Evolutionary conservation across 2,113 vertebrate species (phyloP).

Genomic region (Sylvilagus bachmani): DNA sequence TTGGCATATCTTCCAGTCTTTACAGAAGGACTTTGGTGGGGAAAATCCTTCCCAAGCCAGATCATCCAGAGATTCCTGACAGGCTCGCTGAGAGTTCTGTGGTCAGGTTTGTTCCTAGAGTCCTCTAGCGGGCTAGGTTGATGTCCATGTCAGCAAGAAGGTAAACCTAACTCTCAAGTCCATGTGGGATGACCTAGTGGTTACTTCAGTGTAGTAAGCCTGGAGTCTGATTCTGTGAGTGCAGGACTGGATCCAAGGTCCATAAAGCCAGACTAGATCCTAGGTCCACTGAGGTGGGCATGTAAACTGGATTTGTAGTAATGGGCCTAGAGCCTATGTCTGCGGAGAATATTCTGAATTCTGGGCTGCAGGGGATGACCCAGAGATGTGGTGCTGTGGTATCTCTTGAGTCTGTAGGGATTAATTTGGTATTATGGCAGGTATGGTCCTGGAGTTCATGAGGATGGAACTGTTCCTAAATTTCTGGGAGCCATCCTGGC

Average conservation of each 20-base stretch:
- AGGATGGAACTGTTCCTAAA: background rate
- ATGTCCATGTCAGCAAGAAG: background rate
- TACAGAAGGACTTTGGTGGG: background rate
- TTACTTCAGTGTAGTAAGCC: background rate
- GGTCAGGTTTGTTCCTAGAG: background rate
- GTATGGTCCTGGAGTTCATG: background rate
- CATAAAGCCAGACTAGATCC: background rate
- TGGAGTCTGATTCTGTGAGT: background rate
- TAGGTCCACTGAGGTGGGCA: background rate
- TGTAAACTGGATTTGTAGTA: background rate
- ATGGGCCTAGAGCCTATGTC: background rate
- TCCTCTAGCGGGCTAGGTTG: background rate
- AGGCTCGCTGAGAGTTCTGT: background rate
- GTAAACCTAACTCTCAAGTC: background rate
- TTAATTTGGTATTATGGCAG: accelerated
- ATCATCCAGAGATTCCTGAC: background rate
- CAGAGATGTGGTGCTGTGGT: background rate
- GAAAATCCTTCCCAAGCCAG: background rate
- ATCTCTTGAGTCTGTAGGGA: background rate
- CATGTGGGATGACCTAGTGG: background rate
- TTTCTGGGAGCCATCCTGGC: background rate
- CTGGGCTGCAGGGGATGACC: too few species aligned
- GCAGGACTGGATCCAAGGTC: background rate
- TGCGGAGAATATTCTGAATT: background rate
- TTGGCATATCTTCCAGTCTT: background rate